Evolutionary conservation across 92 coral and sea anemone genomes (phyloP).

Genomic region (Meandrina meandrites): DNA sequence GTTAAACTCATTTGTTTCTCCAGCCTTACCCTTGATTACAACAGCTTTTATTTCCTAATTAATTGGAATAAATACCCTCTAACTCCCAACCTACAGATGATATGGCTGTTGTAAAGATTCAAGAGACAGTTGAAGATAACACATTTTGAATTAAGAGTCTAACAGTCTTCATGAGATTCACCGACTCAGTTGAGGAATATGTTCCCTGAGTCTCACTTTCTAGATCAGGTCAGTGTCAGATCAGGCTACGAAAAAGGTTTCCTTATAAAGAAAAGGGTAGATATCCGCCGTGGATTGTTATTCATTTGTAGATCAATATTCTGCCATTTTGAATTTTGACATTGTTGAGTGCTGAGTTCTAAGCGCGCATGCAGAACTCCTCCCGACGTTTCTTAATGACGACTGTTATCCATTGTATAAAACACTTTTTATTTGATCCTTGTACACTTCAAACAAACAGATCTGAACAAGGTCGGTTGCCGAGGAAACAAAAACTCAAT

Average conservation of each 20-base stretch:
- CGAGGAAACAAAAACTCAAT: slow-evolving; percentile 17
- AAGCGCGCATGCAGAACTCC: not conserved
- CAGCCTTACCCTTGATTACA: not conserved
- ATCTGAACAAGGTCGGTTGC: slow-evolving; percentile 7
- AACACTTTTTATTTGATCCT: not conserved
- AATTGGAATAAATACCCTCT: not conserved
- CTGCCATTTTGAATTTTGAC: not conserved
- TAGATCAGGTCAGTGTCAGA: not conserved
- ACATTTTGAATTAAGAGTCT: not conserved
- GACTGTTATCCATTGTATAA: not conserved
- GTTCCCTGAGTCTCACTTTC: not conserved
- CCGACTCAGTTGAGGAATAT: not conserved
- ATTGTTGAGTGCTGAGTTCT: not conserved
- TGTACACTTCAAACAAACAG: not conserved
- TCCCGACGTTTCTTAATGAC: not conserved
- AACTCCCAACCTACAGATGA: not conserved
- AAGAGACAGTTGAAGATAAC: not conserved
- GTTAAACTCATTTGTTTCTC: not conserved
- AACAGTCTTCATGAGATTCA: not conserved
- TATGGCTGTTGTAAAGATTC: not conserved
- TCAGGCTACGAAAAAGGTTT: not conserved
- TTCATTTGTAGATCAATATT: not conserved
- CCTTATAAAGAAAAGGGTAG: not conserved
- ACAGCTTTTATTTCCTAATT: not conserved
- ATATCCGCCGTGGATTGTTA: not conserved